Conservation (phyloP, 2,113 vertebrate genomes). For the Podilymbus podiceps region DNA sequence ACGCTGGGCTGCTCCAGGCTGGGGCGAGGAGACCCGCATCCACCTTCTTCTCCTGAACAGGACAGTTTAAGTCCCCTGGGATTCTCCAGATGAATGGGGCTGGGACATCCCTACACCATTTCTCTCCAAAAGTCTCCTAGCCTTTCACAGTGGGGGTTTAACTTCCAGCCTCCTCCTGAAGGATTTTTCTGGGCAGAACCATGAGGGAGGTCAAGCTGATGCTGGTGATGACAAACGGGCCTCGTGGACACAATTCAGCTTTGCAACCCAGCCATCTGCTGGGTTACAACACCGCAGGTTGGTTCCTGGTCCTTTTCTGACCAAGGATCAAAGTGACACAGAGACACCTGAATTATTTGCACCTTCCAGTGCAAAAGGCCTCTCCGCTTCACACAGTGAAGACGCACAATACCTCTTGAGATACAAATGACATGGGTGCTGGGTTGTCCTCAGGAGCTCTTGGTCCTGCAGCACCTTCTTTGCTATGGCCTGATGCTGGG, state of each 20-base stretch:
- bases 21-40: not conserved
- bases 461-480: not conserved
- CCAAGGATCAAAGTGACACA: fast-evolving
- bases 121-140: not conserved
- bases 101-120: not conserved
- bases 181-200: not conserved
- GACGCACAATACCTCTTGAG: not conserved
- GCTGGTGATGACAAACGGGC: not conserved
- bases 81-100: not conserved
- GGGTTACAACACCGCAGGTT: not conserved
- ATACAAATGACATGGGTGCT: not conserved
- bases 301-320: not conserved
- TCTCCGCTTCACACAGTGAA: not conserved
- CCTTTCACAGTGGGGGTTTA: not conserved
- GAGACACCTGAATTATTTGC: not conserved
- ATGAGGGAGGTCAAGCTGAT: not conserved
- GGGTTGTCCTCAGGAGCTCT: not conserved
- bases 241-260: not conserved
- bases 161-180: not conserved
- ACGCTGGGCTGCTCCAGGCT: not conserved
- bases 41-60: not conserved
- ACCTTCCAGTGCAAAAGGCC: not conserved
- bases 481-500: not conserved
- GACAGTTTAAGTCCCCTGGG: not conserved
- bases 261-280: fast-evolving